Evolutionary conservation across 2,888 invertebrate genomes (phyloP).

Genomic region (Melieria picta): DNA sequence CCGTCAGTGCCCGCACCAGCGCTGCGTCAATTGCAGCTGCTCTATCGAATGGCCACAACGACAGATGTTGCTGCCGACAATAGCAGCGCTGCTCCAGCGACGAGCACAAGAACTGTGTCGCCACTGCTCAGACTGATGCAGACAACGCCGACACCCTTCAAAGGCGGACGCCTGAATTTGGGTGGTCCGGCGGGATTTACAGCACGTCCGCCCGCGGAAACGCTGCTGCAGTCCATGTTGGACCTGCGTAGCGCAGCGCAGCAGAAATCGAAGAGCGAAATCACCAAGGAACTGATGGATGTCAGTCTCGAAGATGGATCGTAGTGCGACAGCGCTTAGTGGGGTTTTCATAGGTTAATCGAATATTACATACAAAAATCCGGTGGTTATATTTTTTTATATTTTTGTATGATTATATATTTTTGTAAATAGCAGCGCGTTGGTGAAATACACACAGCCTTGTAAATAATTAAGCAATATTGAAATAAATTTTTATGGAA

Average conservation of each 20-base stretch:
- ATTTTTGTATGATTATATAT: not conserved
- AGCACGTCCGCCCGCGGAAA: constrained; percentile 45
- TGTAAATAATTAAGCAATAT: too few species aligned
- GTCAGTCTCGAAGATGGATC: constrained; percentile 67
- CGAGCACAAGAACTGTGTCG: constrained; percentile 19
- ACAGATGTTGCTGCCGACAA: not conserved
- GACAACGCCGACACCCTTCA: constrained; percentile 30
- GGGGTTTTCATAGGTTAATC: not conserved
- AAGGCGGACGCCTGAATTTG: constrained; percentile 36
- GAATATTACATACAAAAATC: not conserved
- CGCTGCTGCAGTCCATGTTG: constrained; percentile 33
- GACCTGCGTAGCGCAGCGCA: constrained; percentile 32
- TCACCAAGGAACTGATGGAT: constrained; percentile 71
- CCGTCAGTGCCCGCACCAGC: not conserved
- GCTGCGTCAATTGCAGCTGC: constrained; percentile 57
- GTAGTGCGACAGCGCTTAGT: constrained; percentile 10
- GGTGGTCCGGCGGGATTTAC: constrained; percentile 31
- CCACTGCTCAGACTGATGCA: not conserved
- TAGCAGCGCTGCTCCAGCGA: not conserved
- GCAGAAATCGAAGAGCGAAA: constrained; percentile 66
- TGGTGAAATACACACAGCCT: too few species aligned
- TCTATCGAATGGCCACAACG: constrained; percentile 59
- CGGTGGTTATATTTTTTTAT: constrained; percentile 5
- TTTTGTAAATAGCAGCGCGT: too few species aligned
- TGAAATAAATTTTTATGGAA: too few species aligned